Evolutionary conservation across 2,888 invertebrate genomes (phyloP).

Genomic region (Cephus sareptanus): DNA sequence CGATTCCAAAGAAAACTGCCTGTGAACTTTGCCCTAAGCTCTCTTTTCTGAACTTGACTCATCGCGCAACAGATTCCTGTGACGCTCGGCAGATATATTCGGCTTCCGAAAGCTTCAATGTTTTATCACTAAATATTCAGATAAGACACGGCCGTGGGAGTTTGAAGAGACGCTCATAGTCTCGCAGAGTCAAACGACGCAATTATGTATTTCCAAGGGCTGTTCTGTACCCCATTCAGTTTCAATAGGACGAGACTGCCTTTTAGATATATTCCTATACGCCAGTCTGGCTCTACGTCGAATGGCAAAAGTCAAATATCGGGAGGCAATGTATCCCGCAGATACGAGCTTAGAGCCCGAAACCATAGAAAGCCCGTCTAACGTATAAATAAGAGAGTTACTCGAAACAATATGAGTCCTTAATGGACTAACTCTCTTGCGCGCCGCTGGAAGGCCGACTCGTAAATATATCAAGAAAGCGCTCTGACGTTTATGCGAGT

Average conservation of each 20-base stretch:
- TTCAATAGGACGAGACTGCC: background rate
- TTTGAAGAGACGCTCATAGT: background rate
- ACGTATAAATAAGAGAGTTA: background rate
- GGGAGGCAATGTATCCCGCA: background rate
- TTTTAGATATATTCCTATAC: background rate
- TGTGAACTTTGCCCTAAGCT: background rate
- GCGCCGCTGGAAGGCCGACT: background rate
- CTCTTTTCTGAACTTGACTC: no score
- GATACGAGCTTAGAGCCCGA: background rate
- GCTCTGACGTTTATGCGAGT: background rate
- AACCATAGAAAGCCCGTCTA: background rate
- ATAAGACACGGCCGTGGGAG: background rate
- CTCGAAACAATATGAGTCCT: background rate
- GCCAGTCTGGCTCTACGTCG: background rate
- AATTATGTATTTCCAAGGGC: background rate
- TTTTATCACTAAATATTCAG: background rate
- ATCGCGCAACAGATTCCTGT: background rate
- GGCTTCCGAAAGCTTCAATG: background rate
- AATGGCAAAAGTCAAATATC: background rate
- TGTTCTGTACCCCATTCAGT: background rate
- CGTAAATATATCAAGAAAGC: background rate
- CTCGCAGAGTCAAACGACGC: background rate
- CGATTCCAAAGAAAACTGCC: background rate
- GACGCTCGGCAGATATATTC: background rate
- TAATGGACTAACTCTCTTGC: background rate